Base-by-base conservation (phyloP, 2,797 vertebrate species). In the Moxostoma hubbsi region DNA sequence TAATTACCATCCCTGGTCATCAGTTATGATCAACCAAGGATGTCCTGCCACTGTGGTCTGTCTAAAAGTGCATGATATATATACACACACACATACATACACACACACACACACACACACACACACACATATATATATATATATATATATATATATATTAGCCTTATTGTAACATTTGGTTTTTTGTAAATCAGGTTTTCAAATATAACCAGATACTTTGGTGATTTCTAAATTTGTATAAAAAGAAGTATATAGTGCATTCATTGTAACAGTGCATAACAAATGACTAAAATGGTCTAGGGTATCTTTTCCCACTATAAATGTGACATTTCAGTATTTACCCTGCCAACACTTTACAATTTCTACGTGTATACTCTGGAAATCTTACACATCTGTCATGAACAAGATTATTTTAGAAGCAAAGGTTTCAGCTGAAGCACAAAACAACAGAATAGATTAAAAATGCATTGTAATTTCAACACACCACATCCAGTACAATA, bases 201-300 rank as follows among this genome's bases (percentile, higher is more conserved):
- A n/a, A n/a, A n/a, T n/a, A n/a, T 24, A 24, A 24, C 2, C 51
- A 9, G 4, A 85, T 85, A 87, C 85, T 87, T 85, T 88, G 18
- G 88, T 81, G 85, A 86, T 85, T 82, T 87, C 85, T 16, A 89
- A 85, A 87, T 90, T 82, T 83, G 85, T 93, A 94, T 88, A 94
- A 93, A 93, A 94, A 92, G 93, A 94, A 93, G 93, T 94, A 94
- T 93, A 90, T 88, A 24, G 24, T 24, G 24, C 2, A 24, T 24
- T 90, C 83, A 79, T 83, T 83, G 24, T 24, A 24, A 24, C 91
- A 89, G 91, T 93, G 92, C 92, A 93, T 91, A 92, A 93, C 89
- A 88, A 91, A 90, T 89, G 64, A 87, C 87, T 84, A 89, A 76
- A 88, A 72, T 84, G 73, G 84, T 88, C 83, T 83, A 90, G 77